These are phyloP conservation scores for Pteropus rufus DNA, from an alignment of 2,797 vertebrate species.

Conservation along the genomic window DNA sequence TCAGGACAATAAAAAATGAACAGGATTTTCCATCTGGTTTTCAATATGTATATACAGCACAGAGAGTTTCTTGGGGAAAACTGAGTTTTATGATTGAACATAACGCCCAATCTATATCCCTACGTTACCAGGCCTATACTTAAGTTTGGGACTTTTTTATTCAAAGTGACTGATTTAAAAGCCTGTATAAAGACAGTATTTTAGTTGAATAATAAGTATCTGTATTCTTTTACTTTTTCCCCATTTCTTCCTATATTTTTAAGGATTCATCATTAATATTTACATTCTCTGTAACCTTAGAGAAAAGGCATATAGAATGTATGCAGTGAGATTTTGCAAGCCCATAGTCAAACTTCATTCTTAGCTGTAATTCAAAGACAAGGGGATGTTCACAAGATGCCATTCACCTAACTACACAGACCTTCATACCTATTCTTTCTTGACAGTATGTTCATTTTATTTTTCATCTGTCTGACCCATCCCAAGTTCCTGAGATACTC, in stretches of 20 bases:
- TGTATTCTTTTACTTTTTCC: background rate
- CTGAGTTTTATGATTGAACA: background rate
- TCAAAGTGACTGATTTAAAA: background rate
- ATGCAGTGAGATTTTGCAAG: background rate
- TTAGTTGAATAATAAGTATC: background rate
- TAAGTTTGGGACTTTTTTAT: background rate
- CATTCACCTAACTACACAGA: background rate
- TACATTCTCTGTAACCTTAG: background rate
- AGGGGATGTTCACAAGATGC: background rate
- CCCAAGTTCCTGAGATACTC: background rate
- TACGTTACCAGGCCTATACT: background rate
- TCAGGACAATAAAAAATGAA: conserved; percentile 72
- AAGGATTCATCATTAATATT: background rate
- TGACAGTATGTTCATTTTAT: background rate
- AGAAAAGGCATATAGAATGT: background rate
- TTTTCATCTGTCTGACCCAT: background rate
- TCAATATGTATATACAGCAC: conserved; percentile 29
- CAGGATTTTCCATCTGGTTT: conserved; percentile 75
- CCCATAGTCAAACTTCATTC: background rate
- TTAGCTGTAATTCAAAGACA: background rate
- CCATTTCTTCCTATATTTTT: background rate
- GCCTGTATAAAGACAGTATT: background rate
- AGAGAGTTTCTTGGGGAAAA: conserved; percentile 51
- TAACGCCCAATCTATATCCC: background rate
- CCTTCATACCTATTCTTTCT: background rate